Evolutionary conservation across 2,888 invertebrate genomes (phyloP).

Genomic region (Ormyrus rosae): DNA sequence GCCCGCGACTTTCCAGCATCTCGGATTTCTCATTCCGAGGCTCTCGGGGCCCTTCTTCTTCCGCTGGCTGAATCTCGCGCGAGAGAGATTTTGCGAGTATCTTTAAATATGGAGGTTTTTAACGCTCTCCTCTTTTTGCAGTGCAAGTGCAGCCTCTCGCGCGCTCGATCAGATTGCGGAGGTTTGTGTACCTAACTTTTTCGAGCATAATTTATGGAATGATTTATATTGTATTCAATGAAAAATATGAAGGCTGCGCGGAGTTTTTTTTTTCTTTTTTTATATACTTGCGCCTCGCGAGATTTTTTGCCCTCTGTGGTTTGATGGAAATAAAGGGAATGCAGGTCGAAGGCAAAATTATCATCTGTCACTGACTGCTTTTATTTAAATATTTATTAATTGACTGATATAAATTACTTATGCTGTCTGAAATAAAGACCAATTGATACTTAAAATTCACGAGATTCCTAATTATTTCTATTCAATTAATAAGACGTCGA

Average conservation of each 20-base stretch:
- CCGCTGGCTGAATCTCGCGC: neutral
- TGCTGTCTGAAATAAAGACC: too few species aligned
- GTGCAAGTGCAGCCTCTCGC: neutral
- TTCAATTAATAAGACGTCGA: too few species aligned
- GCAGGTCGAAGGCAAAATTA: too few species aligned
- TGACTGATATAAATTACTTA: too few species aligned
- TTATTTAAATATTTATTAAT: too few species aligned
- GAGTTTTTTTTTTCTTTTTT: too few species aligned
- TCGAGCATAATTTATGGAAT: constrained; percentile 38
- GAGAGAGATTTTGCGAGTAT: constrained; percentile 16
- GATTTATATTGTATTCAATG: neutral
- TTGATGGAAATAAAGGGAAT: too few species aligned
- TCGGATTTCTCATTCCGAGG: constrained; percentile 45
- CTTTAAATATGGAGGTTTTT: constrained; percentile 30
- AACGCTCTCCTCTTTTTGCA: constrained; percentile 36
- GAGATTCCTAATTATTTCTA: too few species aligned
- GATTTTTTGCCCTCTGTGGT: too few species aligned
- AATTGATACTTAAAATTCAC: too few species aligned
- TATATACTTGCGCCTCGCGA: too few species aligned
- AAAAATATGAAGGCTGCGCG: neutral
- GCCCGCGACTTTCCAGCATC: constrained; percentile 53
- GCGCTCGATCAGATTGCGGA: constrained; percentile 32
- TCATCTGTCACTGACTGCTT: too few species aligned
- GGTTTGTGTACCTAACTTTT: constrained; percentile 17
- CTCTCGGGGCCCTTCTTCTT: neutral